phyloP scores from a whole-genome alignment of 2,888 invertebrate genomes.

The Dryadula phaetusa region DNA sequence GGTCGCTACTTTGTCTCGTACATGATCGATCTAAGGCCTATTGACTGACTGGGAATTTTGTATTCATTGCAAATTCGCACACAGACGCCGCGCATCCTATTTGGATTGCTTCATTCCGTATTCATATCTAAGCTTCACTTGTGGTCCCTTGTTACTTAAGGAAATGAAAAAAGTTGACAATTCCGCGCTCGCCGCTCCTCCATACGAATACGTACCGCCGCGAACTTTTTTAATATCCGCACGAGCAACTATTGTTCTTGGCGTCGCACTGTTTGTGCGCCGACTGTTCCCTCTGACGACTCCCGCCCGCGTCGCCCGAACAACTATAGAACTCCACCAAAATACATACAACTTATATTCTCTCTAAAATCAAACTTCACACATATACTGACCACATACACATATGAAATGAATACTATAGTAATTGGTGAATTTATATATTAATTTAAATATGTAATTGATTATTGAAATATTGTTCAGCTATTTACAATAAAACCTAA shows the following conservation, averaged over 20 bases:
- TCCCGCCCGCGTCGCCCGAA: neutral
- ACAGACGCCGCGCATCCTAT: constrained; percentile 18
- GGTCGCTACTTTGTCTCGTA: neutral
- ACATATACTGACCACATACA: neutral
- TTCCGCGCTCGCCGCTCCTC: constrained; percentile 29
- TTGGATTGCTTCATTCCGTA: constrained; percentile 34
- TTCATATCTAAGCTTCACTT: constrained; percentile 38
- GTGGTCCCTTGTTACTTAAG: constrained; percentile 41
- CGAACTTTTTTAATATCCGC: constrained; percentile 44
- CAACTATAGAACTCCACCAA: neutral
- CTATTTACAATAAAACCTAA: too few relatives aligned
- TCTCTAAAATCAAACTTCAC: neutral
- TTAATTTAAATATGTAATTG: too few relatives aligned
- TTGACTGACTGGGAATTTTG: constrained; percentile 2
- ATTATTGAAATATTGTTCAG: too few relatives aligned
- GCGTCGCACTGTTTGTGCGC: constrained; percentile 26
- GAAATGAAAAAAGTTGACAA: constrained; percentile 46
- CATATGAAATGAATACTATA: neutral
- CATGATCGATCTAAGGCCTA: neutral
- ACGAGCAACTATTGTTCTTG: constrained; percentile 34
- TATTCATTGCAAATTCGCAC: constrained; percentile 28
- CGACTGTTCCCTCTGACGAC: neutral
- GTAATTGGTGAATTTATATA: too few relatives aligned
- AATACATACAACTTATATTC: neutral
- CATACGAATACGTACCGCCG: constrained; percentile 29